phyloP scores from a whole-genome alignment of 2,888 invertebrate species.

The Cepaea hortensis region DNA sequence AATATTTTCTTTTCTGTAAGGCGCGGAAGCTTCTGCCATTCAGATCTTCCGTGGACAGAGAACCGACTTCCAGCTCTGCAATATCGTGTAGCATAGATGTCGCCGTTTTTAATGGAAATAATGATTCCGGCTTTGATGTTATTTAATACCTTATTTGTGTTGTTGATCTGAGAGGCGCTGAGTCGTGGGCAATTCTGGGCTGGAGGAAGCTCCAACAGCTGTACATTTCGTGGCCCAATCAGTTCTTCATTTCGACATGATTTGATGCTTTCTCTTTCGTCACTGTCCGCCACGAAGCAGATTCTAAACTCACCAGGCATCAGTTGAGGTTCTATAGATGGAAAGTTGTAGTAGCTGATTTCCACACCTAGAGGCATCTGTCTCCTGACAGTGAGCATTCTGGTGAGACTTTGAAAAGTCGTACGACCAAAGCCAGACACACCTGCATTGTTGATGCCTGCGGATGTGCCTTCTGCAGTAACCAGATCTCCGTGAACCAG shows the following conservation, averaged over 20 bases:
- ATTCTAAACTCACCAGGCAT: neutral
- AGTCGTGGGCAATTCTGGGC: neutral
- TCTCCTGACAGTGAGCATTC: too few relatives aligned
- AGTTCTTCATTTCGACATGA: too few relatives aligned
- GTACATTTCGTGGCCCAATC: neutral
- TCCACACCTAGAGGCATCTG: neutral
- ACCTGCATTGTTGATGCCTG: too few relatives aligned
- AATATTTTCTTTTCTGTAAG: neutral
- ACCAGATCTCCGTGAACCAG: too few relatives aligned
- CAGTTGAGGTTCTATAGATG: neutral
- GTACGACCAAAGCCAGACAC: too few relatives aligned
- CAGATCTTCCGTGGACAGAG: neutral
- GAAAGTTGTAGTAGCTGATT: neutral
- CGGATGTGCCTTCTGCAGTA: too few relatives aligned
- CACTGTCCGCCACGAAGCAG: neutral
- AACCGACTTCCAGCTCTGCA: neutral
- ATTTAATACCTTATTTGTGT: neutral
- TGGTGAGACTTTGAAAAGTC: too few relatives aligned
- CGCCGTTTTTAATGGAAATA: neutral
- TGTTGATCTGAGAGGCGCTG: too few relatives aligned
- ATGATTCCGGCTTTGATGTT: neutral
- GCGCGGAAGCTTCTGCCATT: slow-evolving; percentile 7
- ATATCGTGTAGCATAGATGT: slow-evolving; percentile 15
- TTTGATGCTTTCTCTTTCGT: too few relatives aligned
- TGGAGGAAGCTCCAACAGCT: neutral